phyloP scores from a whole-genome alignment of 2,797 vertebrate species.

The Limosa lapponica region DNA sequence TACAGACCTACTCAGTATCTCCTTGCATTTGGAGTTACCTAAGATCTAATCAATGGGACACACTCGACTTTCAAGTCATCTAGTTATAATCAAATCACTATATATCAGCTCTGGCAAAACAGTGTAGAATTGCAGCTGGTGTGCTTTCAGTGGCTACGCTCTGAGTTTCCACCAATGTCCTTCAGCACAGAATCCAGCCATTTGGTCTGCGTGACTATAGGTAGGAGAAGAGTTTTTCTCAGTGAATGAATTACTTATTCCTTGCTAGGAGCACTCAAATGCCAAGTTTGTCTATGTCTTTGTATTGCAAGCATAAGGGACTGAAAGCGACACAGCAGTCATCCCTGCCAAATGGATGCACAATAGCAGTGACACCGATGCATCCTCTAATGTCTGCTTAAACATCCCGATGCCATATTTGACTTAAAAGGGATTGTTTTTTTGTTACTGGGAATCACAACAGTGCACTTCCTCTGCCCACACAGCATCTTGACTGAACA shows the following conservation, averaged over 20 bases:
- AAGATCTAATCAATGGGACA: not conserved
- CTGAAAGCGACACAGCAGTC: not conserved
- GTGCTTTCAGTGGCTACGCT: not conserved
- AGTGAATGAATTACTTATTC: not conserved
- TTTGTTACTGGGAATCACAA: slow-evolving; percentile 5
- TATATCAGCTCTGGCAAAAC: not conserved
- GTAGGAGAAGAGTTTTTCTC: not conserved
- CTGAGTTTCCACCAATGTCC: not conserved
- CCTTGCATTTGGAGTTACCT: not conserved
- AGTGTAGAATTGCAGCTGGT: not conserved
- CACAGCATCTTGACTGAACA: not conserved
- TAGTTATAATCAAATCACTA: not conserved
- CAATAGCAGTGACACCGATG: not conserved
- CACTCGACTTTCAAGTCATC: not conserved
- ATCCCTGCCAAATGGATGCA: not conserved
- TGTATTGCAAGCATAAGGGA: not conserved
- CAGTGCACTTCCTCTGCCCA: not conserved
- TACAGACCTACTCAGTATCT: not conserved
- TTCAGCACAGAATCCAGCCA: not conserved
- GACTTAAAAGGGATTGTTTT: slow-evolving; percentile 29
- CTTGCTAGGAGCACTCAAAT: not conserved
- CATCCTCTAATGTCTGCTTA: slow-evolving; percentile 43
- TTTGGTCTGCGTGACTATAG: not conserved
- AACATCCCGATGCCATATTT: slow-evolving; percentile 22
- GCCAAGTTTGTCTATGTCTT: not conserved